Conservation (phyloP, 1,140 invertebrate species). For the Sitobion miscanthi region DNA sequence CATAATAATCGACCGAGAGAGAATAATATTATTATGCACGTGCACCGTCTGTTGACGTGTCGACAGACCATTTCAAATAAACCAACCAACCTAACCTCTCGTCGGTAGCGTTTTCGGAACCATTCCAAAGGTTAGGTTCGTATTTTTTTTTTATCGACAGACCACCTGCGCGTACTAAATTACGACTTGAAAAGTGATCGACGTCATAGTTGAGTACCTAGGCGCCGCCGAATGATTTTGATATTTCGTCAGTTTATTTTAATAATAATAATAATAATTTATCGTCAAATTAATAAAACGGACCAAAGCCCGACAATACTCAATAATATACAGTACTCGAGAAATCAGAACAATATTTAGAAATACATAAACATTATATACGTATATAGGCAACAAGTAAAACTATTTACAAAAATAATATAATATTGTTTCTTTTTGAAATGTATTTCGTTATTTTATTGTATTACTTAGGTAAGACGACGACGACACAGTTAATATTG, state of each 20-base stretch:
- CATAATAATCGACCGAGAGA: not conserved
- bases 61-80: not conserved
- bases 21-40: not conserved
- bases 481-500: no score
- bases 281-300: no score
- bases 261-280: no score
- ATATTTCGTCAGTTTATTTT: not conserved
- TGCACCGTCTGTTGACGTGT: not conserved
- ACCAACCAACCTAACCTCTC: not conserved
- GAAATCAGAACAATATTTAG: no score
- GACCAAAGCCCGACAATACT: no score
- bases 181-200: not conserved
- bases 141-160: not conserved
- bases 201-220: not conserved
- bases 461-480: no score
- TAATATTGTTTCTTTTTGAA: no score
- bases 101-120: not conserved
- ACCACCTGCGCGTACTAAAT: not conserved
- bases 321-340: no score
- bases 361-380: no score
- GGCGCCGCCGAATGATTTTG: not conserved
- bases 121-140: not conserved
- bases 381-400: no score
- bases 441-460: no score
- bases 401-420: no score